Conservation (phyloP, 2,888 invertebrate species). For the Biston betularia region DNA sequence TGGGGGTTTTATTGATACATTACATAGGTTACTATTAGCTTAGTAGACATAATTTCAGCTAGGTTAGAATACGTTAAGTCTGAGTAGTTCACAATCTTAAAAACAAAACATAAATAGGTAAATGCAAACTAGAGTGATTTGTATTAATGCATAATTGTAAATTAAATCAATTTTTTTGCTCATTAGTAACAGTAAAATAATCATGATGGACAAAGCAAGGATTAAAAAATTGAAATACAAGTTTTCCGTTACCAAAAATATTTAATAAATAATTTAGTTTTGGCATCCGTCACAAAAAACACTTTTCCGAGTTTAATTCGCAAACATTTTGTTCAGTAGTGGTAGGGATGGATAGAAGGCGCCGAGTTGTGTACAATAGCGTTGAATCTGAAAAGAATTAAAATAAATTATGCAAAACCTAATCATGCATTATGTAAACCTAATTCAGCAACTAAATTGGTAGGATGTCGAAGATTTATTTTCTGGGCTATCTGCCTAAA, state of each 20-base stretch:
- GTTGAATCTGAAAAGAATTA: constrained; percentile 65
- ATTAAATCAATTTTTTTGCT: too few species aligned
- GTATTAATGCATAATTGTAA: too few species aligned
- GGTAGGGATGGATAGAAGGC: constrained; percentile 65
- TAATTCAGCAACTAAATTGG: constrained; percentile 10
- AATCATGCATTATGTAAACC: background rate
- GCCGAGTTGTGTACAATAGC: constrained; percentile 74
- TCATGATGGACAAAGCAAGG: too few species aligned
- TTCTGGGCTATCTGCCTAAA: constrained; percentile 3
- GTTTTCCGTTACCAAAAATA: background rate
- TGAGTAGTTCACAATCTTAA: too few species aligned
- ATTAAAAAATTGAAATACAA: background rate
- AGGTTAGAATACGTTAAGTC: too few species aligned
- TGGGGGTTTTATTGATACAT: too few species aligned
- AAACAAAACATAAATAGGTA: too few species aligned
- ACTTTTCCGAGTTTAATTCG: background rate
- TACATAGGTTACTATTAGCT: too few species aligned
- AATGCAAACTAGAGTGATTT: too few species aligned
- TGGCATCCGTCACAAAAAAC: constrained; percentile 26
- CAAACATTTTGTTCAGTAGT: constrained; percentile 49
- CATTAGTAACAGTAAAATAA: too few species aligned
- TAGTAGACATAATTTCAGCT: too few species aligned
- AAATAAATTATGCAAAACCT: background rate
- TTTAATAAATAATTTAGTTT: constrained; percentile 35
- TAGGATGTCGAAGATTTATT: constrained; percentile 15